A percentile compares a stretch with the other conserved stretches of the same genome.
Evolutionary conservation across 2,888 invertebrate species (phyloP).

Genomic region (Philereme vetulata): DNA sequence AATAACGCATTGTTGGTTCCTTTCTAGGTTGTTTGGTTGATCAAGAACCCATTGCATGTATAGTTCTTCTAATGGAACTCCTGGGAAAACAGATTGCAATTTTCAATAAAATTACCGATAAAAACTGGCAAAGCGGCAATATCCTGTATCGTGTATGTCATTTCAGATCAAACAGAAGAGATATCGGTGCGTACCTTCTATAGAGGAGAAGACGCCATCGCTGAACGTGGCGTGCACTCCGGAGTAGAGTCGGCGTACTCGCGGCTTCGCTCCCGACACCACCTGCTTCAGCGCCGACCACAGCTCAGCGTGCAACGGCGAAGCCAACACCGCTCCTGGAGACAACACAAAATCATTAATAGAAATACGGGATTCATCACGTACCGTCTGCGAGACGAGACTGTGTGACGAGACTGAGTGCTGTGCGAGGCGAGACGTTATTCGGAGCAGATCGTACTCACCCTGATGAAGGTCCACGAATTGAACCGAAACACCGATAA

Average conservation of each 20-base stretch:
- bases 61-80: not conserved
- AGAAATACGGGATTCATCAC: too few species aligned
- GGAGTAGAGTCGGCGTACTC: not conserved
- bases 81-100: not conserved
- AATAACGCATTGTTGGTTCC: not conserved
- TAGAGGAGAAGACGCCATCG: not conserved
- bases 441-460: too few species aligned
- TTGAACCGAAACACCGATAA: too few species aligned
- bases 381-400: too few species aligned
- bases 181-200: not conserved
- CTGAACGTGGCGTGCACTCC: not conserved
- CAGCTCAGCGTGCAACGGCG: not conserved
- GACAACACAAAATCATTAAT: too few species aligned
- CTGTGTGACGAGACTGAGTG: too few species aligned
- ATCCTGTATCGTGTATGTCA: not conserved
- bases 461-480: too few species aligned
- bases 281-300: not conserved
- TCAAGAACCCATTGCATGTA: not conserved
- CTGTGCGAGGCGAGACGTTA: too few species aligned
- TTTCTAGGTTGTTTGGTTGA: not conserved
- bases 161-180: too few species aligned
- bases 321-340: constrained; percentile 2
- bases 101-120: too few species aligned
- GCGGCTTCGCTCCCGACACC: not conserved
- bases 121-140: not conserved